These are phyloP conservation scores for Chironomus riparius DNA, from an alignment of 2,888 invertebrate species.

Conservation along the genomic window DNA sequence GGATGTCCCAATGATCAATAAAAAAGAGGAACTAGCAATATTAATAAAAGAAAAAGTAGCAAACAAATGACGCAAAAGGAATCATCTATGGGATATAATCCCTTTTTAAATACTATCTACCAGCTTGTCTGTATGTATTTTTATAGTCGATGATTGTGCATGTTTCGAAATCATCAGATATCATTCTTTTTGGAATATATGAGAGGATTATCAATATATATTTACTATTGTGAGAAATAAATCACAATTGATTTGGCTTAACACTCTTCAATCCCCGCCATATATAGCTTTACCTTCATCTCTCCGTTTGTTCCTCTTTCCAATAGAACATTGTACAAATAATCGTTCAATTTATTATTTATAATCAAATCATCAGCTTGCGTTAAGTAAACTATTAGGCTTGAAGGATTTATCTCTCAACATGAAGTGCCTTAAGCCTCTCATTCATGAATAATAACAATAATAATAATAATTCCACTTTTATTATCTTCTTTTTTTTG, in stretches of 20 bases:
- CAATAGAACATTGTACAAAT: not conserved
- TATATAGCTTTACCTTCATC: too few species aligned
- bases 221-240: not conserved
- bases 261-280: not conserved
- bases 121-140: not conserved
- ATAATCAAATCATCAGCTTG: constrained; percentile 15
- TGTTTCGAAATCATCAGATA: not conserved
- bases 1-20: not conserved
- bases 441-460: not conserved
- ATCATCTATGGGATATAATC: not conserved
- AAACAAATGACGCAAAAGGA: constrained; percentile 13
- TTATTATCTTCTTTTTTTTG: not conserved
- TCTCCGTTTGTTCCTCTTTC: too few species aligned
- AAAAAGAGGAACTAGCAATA: not conserved
- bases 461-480: not conserved
- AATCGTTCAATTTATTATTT: constrained; percentile 9
- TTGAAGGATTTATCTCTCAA: not conserved
- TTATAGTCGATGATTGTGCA: not conserved
- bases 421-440: constrained; percentile 8
- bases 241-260: not conserved
- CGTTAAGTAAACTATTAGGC: not conserved
- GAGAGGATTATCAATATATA: not conserved
- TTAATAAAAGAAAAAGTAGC: not conserved
- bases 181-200: too few species aligned
- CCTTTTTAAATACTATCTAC: not conserved